phyloP scores from a whole-genome alignment of 2,113 vertebrate genomes.

The Entelurus aequoreus region DNA sequence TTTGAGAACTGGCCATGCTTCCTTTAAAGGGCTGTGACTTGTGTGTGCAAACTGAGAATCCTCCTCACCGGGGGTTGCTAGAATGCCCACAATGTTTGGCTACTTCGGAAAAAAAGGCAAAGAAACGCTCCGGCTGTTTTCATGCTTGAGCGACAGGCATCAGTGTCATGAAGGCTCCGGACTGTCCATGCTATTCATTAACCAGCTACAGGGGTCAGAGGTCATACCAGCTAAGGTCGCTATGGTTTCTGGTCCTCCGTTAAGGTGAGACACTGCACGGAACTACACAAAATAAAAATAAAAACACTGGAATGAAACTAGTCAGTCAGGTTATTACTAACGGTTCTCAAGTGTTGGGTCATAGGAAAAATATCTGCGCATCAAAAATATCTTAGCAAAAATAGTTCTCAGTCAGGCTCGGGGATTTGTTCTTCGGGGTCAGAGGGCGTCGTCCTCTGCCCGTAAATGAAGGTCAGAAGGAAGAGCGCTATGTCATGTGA shows the following conservation, averaged over 20 bases:
- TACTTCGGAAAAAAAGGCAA: slow-evolving; percentile 22
- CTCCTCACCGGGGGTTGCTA: slow-evolving; percentile 7
- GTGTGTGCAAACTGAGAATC: no score
- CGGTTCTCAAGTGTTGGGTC: slow-evolving; percentile 22
- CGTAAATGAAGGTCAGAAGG: slow-evolving; percentile 93
- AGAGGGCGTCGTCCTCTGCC: slow-evolving; percentile 64
- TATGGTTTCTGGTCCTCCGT: slow-evolving; percentile 33
- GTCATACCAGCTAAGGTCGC: slow-evolving; percentile 40
- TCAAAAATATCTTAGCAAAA: slow-evolving; percentile 15
- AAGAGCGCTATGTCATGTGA: slow-evolving; percentile 95
- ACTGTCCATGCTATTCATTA: slow-evolving; percentile 1
- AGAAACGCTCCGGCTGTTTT: slow-evolving; percentile 1
- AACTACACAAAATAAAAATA: slow-evolving; percentile 27
- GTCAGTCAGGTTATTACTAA: slow-evolving; percentile 9
- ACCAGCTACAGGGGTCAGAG: slow-evolving; percentile 1
- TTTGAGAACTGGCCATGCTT: no score
- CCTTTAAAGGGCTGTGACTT: no score
- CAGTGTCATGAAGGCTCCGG: slow-evolving; percentile 29
- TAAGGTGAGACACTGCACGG: slow-evolving; percentile 34
- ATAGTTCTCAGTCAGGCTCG: slow-evolving; percentile 56
- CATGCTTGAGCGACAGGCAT: slow-evolving; percentile 16
- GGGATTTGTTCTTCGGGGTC: slow-evolving; percentile 42
- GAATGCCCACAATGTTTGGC: slow-evolving; percentile 43
- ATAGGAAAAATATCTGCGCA: slow-evolving; percentile 13
- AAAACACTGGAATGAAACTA: slow-evolving; percentile 29